phyloP scores from a whole-genome alignment of 2,113 vertebrate genomes.

The Gymnocephalus cernua region DNA sequence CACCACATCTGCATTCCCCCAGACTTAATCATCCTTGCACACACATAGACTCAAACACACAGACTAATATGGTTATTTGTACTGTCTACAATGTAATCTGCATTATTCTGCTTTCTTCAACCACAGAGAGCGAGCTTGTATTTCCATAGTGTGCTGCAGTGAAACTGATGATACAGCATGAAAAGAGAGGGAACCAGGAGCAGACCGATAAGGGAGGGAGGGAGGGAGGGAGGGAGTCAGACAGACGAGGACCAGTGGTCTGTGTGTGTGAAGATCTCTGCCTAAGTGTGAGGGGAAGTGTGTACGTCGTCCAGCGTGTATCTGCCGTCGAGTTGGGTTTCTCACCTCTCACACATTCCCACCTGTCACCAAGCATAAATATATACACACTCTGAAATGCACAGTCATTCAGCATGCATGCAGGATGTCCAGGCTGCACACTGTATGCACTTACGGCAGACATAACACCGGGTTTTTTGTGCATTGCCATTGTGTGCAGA shows the following conservation, averaged over 20 bases:
- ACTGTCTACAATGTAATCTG: slow-evolving; percentile 29
- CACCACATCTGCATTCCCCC: slow-evolving; percentile 64
- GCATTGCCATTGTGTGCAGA: slow-evolving; percentile 9
- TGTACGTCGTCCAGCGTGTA: slow-evolving; percentile 45
- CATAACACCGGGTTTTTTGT: not conserved
- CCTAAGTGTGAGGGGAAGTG: slow-evolving; percentile 74
- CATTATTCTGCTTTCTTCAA: not conserved
- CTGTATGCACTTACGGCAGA: slow-evolving; percentile 15
- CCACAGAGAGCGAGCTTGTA: not conserved
- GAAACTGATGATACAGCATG: slow-evolving; percentile 18
- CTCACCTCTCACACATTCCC: slow-evolving; percentile 85
- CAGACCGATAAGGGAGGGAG: not conserved
- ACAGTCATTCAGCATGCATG: slow-evolving; percentile 68
- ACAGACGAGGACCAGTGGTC: slow-evolving; percentile 53
- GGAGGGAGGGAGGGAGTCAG: not conserved
- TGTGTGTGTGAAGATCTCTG: slow-evolving; percentile 68
- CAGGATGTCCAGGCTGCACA: slow-evolving; percentile 24
- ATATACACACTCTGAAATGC: slow-evolving; percentile 73
- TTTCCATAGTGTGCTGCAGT: not conserved
- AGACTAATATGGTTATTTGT: not conserved
- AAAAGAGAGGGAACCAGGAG: slow-evolving; percentile 30
- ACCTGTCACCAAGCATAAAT: slow-evolving; percentile 87
- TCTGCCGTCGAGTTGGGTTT: slow-evolving; percentile 76
- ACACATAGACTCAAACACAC: slow-evolving; percentile 13
- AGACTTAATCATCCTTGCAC: slow-evolving; percentile 37